Percentiles rank a stretch among this genome's conserved stretches.
phyloP scores from a whole-genome alignment of 1,140 invertebrate genomes.

The Atopsyche davidsoni region DNA sequence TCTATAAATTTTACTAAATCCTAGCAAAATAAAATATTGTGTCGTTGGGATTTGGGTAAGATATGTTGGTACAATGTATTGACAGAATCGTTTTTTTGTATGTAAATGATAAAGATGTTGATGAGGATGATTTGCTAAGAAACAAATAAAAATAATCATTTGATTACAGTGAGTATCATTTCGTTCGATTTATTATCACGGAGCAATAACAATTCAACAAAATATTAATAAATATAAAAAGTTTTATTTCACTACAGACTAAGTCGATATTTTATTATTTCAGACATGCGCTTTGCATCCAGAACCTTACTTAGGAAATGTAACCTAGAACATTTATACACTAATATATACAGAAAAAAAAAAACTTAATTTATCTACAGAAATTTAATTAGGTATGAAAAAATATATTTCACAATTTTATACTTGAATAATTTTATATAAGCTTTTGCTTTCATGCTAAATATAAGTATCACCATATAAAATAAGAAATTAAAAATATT shows the following conservation, averaged over 20 bases:
- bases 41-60: too few relatives aligned
- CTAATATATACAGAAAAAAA: conserved; percentile 20
- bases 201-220: conserved; percentile 29
- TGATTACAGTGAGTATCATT: conserved; percentile 28
- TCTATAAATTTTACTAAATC: too few relatives aligned
- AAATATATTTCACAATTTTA: conserved; percentile 12
- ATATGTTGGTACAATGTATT: too few relatives aligned
- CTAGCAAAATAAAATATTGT: too few relatives aligned
- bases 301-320: neutral
- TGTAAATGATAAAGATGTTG: too few relatives aligned
- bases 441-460: too few relatives aligned
- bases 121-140: conserved; percentile 1
- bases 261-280: conserved; percentile 18
- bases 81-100: too few relatives aligned
- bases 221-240: conserved; percentile 30
- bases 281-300: neutral
- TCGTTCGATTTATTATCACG: conserved; percentile 31
- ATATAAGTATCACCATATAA: too few relatives aligned
- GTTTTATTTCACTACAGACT: conserved; percentile 16
- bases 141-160: conserved; percentile 25
- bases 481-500: too few relatives aligned
- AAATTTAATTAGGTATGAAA: conserved; percentile 5
- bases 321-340: conserved; percentile 14
- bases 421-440: too few relatives aligned
- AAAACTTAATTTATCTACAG: conserved; percentile 12